A percentile compares a stretch with the other conserved stretches of the same genome.
Evolutionary conservation across 1,140 invertebrate species (phyloP).

Genomic region (Kradibia gibbosae): DNA sequence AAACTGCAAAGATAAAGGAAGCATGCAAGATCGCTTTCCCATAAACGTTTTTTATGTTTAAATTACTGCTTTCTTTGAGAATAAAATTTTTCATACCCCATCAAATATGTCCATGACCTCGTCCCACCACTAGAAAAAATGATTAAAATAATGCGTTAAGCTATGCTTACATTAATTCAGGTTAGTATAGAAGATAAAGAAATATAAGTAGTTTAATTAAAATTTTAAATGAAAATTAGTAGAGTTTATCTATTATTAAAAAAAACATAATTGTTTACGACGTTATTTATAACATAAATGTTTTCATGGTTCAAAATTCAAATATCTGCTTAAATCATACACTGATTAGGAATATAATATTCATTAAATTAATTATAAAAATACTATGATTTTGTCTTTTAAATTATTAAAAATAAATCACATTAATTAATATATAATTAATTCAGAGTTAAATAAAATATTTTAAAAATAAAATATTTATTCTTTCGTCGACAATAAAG

Average conservation of each 20-base stretch:
- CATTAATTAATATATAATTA: too few relatives aligned
- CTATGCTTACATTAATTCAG: conserved; percentile 59
- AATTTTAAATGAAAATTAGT: conserved; percentile 19
- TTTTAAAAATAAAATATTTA: conserved; percentile 1
- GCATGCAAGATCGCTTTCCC: conserved; percentile 17
- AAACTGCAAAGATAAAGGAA: conserved; percentile 47
- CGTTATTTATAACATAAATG: background rate
- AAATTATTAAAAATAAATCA: background rate
- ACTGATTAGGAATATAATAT: too few relatives aligned
- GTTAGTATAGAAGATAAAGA: conserved; percentile 25
- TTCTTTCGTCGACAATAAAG: background rate
- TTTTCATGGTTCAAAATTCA: conserved; percentile 1
- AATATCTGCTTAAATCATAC: conserved; percentile 35
- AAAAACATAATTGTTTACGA: background rate
- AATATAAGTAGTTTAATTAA: conserved; percentile 23
- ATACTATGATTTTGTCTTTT: background rate
- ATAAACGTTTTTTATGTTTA: conserved; percentile 32
- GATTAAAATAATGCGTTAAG: conserved; percentile 72
- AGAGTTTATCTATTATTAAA: conserved; percentile 42
- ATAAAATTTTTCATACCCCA: conserved; percentile 82
- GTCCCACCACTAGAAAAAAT: conserved; percentile 93
- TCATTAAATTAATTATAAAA: conserved; percentile 11
- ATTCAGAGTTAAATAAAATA: background rate
- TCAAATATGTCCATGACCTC: conserved; percentile 95
- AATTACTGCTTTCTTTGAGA: conserved; percentile 53